Base-by-base conservation (phyloP, 2,797 vertebrate species). In the Ispidina picta region DNA sequence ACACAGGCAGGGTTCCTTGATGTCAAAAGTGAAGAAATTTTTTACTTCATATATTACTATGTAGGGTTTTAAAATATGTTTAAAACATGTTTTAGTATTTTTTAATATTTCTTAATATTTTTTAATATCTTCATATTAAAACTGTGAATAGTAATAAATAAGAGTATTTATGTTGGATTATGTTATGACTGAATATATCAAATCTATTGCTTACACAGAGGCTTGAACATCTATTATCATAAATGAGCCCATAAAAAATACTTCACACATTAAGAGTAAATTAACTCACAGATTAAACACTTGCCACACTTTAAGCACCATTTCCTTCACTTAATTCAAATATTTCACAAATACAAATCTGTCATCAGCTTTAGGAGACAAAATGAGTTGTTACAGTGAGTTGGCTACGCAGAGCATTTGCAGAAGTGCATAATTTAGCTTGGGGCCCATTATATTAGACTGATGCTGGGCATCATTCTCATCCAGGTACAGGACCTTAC, bases 271-370 rank as follows among this genome's bases (percentile, higher is more conserved):
- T 83, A 93, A 55, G 39, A 92, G 73, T 86, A 91, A 96, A 96
- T 96, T 90, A 77, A 37, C 48, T 91, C 77, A 68, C 69, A 87
- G 89, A 92, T 94, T 95, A 94, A 96, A 81, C 64, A 81, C 75
- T 94, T 93, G 60, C 49, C 56, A 92, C 35, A 86, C 21, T 93
- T 95, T 54, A 85, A 89, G 68, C 83, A 77, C 66, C 39, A 55
- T 91, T 95, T 95, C 69, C 66, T 92, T 92, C 35, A 18, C 56
- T 76, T 93, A 79, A 92, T 96, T 94, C 87, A 90, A 86, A 89
- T 84, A 92, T 84, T 92, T 91, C 84, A 76, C 54, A 86, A 91
- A 92, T 88, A 83, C 25, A 92, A 89, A 85, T 91, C 85, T 91
- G 55, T 44, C 72, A 63, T 89, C 79, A 89, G 37, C 31, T 92